Conservation (phyloP, 2,113 vertebrate genomes). For the Hippolais icterina region DNA sequence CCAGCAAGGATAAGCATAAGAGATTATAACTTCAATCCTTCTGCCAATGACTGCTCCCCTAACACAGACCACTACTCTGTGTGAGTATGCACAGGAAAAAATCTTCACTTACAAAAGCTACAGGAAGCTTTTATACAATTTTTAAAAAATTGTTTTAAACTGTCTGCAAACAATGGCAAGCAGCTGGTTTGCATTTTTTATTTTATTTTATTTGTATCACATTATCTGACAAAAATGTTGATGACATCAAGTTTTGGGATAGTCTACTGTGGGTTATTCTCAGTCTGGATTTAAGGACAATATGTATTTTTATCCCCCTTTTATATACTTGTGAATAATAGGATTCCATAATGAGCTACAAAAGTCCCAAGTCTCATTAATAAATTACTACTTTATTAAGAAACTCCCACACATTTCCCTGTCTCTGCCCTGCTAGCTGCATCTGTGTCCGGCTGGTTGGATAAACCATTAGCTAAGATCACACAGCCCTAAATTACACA, state of each 20-base stretch:
- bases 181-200: background rate
- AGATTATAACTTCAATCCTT: background rate
- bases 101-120: background rate
- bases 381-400: background rate
- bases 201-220: background rate
- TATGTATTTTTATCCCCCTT: background rate
- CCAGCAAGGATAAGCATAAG: background rate
- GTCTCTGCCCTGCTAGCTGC: background rate
- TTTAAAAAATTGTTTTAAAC: background rate
- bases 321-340: background rate
- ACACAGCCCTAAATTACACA: background rate
- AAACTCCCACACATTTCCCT: background rate
- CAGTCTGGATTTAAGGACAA: background rate
- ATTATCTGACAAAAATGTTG: constrained; percentile 36
- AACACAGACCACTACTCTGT: background rate
- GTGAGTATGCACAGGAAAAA: background rate
- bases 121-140: background rate
- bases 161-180: background rate
- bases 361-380: background rate
- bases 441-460: background rate
- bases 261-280: background rate
- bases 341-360: background rate
- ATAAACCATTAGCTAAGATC: background rate
- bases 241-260: constrained; percentile 7
- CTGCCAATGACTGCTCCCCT: background rate